Conservation (phyloP, 2,888 invertebrate genomes). For the Smittia sp. region DNA sequence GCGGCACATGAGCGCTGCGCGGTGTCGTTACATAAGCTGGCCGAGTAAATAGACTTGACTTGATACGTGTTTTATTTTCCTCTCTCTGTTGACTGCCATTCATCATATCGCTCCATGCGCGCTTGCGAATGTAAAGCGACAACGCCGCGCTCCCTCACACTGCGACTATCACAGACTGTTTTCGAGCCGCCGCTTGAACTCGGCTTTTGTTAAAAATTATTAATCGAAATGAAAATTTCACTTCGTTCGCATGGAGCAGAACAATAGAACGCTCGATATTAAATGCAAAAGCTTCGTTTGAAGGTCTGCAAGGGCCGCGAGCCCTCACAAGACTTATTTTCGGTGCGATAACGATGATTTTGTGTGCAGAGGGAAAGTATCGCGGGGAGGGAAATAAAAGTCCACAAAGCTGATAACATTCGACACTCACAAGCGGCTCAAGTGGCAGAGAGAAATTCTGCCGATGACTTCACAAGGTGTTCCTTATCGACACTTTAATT, state of each 20-base stretch:
- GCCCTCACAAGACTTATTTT: neutral
- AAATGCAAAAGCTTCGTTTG: neutral
- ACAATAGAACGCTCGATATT: neutral
- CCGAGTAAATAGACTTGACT: neutral
- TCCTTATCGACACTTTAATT: neutral
- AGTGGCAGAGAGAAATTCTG: neutral
- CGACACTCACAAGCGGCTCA: neutral
- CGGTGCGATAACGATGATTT: neutral
- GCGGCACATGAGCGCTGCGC: neutral
- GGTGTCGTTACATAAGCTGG: neutral
- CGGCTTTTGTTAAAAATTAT: too few relatives aligned
- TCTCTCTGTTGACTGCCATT: neutral
- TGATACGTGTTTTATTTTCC: conserved; percentile 5
- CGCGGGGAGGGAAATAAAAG: neutral
- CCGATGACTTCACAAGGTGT: neutral
- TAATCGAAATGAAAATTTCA: too few relatives aligned
- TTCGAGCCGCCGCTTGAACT: neutral
- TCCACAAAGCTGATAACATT: conserved; percentile 10
- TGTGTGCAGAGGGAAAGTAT: neutral
- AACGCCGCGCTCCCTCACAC: neutral
- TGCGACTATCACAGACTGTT: neutral
- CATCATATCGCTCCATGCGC: neutral
- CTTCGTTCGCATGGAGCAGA: neutral
- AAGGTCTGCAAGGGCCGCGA: neutral
- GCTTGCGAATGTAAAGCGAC: neutral